Base-by-base conservation (phyloP, 2,888 invertebrate genomes). In the Eristalinus sepulchralis region DNA sequence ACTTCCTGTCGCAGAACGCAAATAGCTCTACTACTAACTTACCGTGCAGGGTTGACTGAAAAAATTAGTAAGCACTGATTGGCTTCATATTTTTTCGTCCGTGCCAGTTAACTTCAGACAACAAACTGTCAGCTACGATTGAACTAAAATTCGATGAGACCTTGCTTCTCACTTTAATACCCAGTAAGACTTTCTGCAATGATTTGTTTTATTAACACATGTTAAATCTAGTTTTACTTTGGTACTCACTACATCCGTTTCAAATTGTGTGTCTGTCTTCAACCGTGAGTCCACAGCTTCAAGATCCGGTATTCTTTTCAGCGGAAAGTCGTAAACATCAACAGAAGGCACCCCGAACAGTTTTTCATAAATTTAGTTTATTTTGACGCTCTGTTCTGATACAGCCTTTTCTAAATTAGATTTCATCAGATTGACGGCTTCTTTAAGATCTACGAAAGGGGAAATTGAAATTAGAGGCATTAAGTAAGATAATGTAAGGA, bases 81-180 rank as follows among this genome's bases (percentile, higher is more conserved):
- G 60, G 17, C 17, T 31, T 17, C n/a, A 33, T 60, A 0, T 60
- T 60, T 33, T 60, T 59, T 33, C 60, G 31, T 2, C 60, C 60
- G 60, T 60, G 31, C 60, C 60, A 60, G 17, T 60, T 62, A 8
- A 62, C 17, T 62, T 33, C 33, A 62, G 60, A 17, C 17, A 62
- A 62, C 33, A 62, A 10, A 62, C 33, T 62, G 31, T 62, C 60
- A 17, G 60, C 60, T 62, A 62, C 1, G 13, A 62, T 62, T 62
- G 17, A 13, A 33, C 60, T 62, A 5, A 62, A 62, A 33, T 31
- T 62, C 2, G n/a, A 62, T 0, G 60, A 62, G n/a, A n/a, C n/a
- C n/a, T n/a, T n/a, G n/a, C n/a, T n/a, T n/a, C n/a, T n/a, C 6
- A 17, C 33, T 62, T 62, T 33, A 17, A 22, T 24, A 5, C 20